Evolutionary conservation across 2,888 invertebrate genomes (phyloP).

Genomic region (Herminia tarsipennalis): DNA sequence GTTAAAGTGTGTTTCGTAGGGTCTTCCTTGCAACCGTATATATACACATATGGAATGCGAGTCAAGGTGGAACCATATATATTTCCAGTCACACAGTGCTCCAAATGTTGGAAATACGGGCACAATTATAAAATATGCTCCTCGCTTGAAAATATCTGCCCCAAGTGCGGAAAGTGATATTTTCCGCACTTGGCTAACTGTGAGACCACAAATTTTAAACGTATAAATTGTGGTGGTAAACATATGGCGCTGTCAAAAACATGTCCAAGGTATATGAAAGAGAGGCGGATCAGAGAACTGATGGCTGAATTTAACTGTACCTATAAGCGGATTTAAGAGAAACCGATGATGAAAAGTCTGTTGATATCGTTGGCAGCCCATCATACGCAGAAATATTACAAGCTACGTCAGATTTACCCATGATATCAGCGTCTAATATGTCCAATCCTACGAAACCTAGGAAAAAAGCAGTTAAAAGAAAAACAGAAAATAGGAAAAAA

Average conservation of each 20-base stretch:
- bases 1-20: slow-evolving; percentile 11
- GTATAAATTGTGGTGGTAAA: slow-evolving; percentile 11
- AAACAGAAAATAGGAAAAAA: too few species aligned
- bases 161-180: slow-evolving; percentile 10
- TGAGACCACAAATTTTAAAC: not conserved
- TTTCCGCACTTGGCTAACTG: too few species aligned
- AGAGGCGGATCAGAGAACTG: slow-evolving; percentile 7
- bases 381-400: not conserved
- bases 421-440: too few species aligned
- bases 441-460: too few species aligned
- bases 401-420: too few species aligned
- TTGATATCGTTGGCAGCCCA: not conserved
- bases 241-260: slow-evolving; percentile 13
- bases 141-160: slow-evolving; percentile 6
- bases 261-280: slow-evolving; percentile 8
- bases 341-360: not conserved
- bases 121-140: slow-evolving; percentile 8
- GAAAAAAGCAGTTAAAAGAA: too few species aligned
- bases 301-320: slow-evolving; percentile 1
- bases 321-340: not conserved
- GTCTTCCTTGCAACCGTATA: not conserved
- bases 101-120: slow-evolving; percentile 16
- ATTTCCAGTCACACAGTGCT: slow-evolving; percentile 18
- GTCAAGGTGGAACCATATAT: slow-evolving; percentile 19
- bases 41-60: slow-evolving; percentile 8